Evolutionary conservation across 2,113 vertebrate species (phyloP).

Genomic region (Parotia lawesii): DNA sequence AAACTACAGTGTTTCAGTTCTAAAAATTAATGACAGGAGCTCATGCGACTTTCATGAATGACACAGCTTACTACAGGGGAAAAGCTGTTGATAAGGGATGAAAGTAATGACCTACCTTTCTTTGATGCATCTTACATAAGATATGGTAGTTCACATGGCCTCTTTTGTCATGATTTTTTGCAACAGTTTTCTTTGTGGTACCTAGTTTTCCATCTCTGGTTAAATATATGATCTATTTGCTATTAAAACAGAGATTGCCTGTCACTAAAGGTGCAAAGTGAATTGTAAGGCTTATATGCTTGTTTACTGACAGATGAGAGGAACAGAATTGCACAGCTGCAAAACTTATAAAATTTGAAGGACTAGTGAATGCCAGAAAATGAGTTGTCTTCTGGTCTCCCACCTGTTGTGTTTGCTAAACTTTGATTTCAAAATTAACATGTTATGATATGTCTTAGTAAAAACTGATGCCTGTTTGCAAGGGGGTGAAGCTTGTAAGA

Average conservation of each 20-base stretch:
- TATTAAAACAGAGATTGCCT: background rate
- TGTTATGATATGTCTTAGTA: background rate
- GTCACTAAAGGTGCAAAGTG: background rate
- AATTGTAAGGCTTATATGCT: background rate
- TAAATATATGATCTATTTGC: background rate
- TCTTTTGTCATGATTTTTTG: background rate
- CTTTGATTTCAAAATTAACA: background rate
- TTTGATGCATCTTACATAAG: background rate
- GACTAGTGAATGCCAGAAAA: background rate
- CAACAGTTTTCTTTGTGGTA: background rate
- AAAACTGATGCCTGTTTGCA: background rate
- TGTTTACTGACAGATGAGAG: background rate
- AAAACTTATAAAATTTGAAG: background rate
- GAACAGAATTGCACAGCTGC: conserved; percentile 1
- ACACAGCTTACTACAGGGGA: background rate
- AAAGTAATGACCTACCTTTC: background rate
- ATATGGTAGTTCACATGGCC: background rate
- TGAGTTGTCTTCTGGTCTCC: background rate
- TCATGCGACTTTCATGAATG: background rate
- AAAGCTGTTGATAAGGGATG: background rate
- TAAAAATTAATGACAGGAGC: background rate
- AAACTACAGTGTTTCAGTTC: background rate
- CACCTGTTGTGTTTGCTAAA: conserved; percentile 7
- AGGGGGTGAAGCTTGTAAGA: background rate
- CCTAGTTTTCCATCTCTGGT: background rate